Evolutionary conservation across 2,888 invertebrate genomes (phyloP).

Genomic region (Crioceris asparagi): DNA sequence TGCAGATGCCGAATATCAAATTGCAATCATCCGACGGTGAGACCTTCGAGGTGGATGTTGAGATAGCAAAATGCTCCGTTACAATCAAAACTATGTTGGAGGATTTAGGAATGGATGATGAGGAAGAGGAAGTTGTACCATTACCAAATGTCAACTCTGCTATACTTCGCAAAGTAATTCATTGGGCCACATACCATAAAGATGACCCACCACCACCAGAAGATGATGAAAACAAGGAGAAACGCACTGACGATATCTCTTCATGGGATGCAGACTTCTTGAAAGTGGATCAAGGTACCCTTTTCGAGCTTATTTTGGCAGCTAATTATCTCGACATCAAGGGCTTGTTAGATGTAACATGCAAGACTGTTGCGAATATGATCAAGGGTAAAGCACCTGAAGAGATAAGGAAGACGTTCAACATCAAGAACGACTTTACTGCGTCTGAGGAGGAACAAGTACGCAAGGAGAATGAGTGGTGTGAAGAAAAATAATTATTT

Average conservation of each 20-base stretch:
- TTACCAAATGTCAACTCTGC: conserved; percentile 96
- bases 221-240: conserved; percentile 95
- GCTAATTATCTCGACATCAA: conserved; percentile 96
- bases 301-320: conserved; percentile 92
- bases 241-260: conserved; percentile 97
- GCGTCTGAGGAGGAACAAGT: conserved; percentile 97
- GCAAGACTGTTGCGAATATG: conserved; percentile 98
- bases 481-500: conserved; percentile 75
- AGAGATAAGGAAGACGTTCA: conserved; percentile 93
- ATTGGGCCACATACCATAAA: conserved; percentile 89
- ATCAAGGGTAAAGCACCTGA: conserved; percentile 97
- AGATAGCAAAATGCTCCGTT: conserved; percentile 94
- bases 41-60: conserved; percentile 90
- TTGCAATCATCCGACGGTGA: conserved; percentile 92
- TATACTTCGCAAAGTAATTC: conserved; percentile 87
- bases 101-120: conserved; percentile 82
- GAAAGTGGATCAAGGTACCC: conserved; percentile 94
- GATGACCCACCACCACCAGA: conserved; percentile 93
- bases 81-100: conserved; percentile 99
- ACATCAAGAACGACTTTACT: conserved; percentile 93
- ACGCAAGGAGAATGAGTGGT: conserved; percentile 94
- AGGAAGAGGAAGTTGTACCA: conserved; percentile 91
- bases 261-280: conserved; percentile 99
- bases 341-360: conserved; percentile 91
- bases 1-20: conserved; percentile 86